Base-by-base conservation (phyloP, 2,797 vertebrate genomes). In the Acipenser oxyrinchus region DNA sequence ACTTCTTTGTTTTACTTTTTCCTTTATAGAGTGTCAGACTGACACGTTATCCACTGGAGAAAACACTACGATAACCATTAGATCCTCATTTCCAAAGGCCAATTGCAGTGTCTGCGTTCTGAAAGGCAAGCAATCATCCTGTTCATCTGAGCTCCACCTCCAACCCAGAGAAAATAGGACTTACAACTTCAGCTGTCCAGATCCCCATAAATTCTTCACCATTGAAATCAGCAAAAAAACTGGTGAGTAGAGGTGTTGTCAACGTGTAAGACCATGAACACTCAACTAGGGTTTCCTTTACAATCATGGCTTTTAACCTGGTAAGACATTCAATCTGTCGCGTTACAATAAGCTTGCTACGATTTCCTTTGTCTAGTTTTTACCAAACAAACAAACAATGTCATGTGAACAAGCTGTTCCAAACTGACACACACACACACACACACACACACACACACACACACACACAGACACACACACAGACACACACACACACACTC, bases 111-210 rank as follows among this genome's bases (percentile, higher is more conserved):
- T 87, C 51, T 89, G 87, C 67, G 63, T 51, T 0, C 23, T 6
- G 7, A 12, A 58, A n/a, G 63, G 62, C 8, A 2, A 0, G 3
- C 1, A 0, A 2, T 9, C 0, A 6, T 87, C 84, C 62, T 5
- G 1, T 1, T 7, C 68, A 0, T 72, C 66, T 13, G n/a, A 52
- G 1, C 64, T 77, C 1, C 6, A 48, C 8, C 55, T 88, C 1
- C 68, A 57, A 8, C 76, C 83, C 6, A 79, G 77, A 10, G 51
- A 62, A 68, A 77, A 83, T 10, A 78, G 77, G 37, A 78, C 68
- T 10, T 73, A 87, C 66, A 62, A 75, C 65, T 81, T 88, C 63
- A 79, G 72, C 23, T 88, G 86, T 73, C 63, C 79, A 1, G 55
- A 81, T 61, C 67, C 75, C 0, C 1, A 75, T 0, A 23, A 81